A percentile compares a stretch with the other conserved stretches of the same genome.
Conservation (phyloP, 2,888 invertebrate genomes). For the Drosophila stalkeri region DNA sequence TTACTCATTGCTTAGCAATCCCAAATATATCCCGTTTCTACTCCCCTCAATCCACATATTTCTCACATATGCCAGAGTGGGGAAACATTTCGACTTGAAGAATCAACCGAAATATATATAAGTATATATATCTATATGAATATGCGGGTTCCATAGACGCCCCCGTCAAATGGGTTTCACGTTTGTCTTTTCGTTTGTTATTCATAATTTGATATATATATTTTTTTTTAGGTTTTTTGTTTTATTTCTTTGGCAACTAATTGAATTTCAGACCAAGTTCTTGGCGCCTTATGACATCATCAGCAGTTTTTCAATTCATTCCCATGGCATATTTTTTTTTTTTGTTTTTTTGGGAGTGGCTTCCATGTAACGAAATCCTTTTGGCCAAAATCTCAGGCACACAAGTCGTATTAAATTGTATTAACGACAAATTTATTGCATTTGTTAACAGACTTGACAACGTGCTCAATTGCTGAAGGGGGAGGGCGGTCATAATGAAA, state of each 20-base stretch:
- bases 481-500: not conserved
- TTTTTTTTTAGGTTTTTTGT: conserved; percentile 6
- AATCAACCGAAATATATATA: conserved; percentile 17
- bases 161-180: conserved; percentile 13
- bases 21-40: conserved; percentile 3
- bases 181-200: conserved; percentile 20
- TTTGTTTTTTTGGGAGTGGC: conserved; percentile 45
- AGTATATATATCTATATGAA: not conserved
- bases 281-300: conserved; percentile 62
- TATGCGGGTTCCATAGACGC: conserved; percentile 41
- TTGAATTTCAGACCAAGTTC: conserved; percentile 54
- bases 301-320: conserved; percentile 36
- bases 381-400: conserved; percentile 35
- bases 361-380: conserved; percentile 44
- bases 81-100: conserved; percentile 30
- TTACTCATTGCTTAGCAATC: conserved; percentile 43
- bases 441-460: conserved; percentile 73
- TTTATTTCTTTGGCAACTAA: conserved; percentile 41
- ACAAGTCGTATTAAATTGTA: conserved; percentile 71
- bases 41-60: conserved; percentile 7
- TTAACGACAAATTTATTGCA: conserved; percentile 75
- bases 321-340: conserved; percentile 32
- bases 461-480: conserved; percentile 45
- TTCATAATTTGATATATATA: conserved; percentile 28
- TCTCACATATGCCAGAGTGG: conserved; percentile 46